Evolutionary conservation across 2,113 vertebrate genomes (phyloP).

Genomic region (Rhinolophus ferrumequinum): DNA sequence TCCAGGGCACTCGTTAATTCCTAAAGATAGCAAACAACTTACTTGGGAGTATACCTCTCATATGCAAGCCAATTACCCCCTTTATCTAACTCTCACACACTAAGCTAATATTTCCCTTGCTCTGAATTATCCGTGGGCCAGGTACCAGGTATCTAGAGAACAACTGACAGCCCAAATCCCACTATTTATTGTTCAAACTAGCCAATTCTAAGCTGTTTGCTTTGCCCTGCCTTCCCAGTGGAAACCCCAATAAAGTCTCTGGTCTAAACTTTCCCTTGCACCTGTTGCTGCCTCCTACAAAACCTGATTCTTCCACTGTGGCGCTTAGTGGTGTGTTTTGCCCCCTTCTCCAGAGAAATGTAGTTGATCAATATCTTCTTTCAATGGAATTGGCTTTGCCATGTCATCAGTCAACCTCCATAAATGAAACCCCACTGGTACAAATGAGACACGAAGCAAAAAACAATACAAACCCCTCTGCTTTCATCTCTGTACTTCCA

Average conservation of each 20-base stretch:
- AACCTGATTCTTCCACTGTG: background rate
- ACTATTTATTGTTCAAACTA: background rate
- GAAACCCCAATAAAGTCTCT: background rate
- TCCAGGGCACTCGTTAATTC: background rate
- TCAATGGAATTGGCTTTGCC: background rate
- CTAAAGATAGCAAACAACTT: background rate
- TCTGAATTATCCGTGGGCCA: background rate
- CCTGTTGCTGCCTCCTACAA: background rate
- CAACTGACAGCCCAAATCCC: background rate
- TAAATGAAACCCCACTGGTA: background rate
- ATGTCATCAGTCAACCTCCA: background rate
- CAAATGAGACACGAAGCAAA: background rate
- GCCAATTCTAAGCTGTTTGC: background rate
- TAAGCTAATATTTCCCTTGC: background rate
- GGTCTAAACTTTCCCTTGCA: background rate
- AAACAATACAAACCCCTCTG: background rate
- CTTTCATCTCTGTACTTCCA: background rate
- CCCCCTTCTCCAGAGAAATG: background rate
- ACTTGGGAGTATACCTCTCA: background rate
- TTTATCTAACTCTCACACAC: background rate
- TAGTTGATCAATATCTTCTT: background rate
- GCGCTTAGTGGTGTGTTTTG: background rate
- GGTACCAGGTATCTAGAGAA: background rate
- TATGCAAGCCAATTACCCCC: background rate
- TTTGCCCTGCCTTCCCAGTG: background rate